phyloP scores from a whole-genome alignment of 2,113 vertebrate genomes.

The Misgurnus mizolepis region DNA sequence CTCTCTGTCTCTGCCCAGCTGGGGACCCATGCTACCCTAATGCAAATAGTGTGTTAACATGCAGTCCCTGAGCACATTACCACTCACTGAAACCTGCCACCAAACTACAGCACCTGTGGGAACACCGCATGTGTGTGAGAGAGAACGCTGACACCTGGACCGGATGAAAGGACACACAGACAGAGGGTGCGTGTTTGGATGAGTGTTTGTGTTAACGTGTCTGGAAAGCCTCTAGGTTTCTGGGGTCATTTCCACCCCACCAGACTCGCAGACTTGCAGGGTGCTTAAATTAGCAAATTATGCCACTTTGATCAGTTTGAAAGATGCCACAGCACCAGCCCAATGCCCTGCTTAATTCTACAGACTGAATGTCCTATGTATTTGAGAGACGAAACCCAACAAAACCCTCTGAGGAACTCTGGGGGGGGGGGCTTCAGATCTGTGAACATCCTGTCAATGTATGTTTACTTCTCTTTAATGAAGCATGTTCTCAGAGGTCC shows the following conservation, averaged over 20 bases:
- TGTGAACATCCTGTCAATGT: slow-evolving; percentile 65
- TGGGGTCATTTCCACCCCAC: slow-evolving; percentile 49
- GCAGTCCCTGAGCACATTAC: slow-evolving; percentile 48
- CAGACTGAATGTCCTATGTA: neutral
- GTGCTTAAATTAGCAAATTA: slow-evolving; percentile 49
- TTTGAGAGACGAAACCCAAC: slow-evolving; percentile 1
- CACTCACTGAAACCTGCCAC: slow-evolving; percentile 52
- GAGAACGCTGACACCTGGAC: slow-evolving; percentile 18
- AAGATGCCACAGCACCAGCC: slow-evolving; percentile 35
- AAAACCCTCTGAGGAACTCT: slow-evolving; percentile 11
- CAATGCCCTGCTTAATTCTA: slow-evolving; percentile 6
- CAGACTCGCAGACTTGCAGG: slow-evolving; percentile 19
- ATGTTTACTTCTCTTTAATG: slow-evolving; percentile 58
- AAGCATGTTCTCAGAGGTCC: slow-evolving; percentile 61
- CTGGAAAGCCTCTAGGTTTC: slow-evolving; percentile 44
- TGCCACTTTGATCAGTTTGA: slow-evolving; percentile 48
- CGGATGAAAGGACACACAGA: neutral
- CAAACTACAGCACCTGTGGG: slow-evolving; percentile 51
- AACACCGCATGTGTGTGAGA: slow-evolving; percentile 25
- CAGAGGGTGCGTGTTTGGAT: slow-evolving; percentile 24
- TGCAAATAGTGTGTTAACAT: slow-evolving; percentile 63
- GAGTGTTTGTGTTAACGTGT: slow-evolving; percentile 40
- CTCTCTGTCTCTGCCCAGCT: slow-evolving; percentile 57
- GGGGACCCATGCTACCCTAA: slow-evolving; percentile 57
- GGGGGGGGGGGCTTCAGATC: slow-evolving; percentile 7